Percentiles rank a stretch among this genome's conserved stretches.
These are phyloP conservation scores for Nomada hirtipes DNA, from an alignment of 2,888 invertebrate species.

Conservation along the genomic window DNA sequence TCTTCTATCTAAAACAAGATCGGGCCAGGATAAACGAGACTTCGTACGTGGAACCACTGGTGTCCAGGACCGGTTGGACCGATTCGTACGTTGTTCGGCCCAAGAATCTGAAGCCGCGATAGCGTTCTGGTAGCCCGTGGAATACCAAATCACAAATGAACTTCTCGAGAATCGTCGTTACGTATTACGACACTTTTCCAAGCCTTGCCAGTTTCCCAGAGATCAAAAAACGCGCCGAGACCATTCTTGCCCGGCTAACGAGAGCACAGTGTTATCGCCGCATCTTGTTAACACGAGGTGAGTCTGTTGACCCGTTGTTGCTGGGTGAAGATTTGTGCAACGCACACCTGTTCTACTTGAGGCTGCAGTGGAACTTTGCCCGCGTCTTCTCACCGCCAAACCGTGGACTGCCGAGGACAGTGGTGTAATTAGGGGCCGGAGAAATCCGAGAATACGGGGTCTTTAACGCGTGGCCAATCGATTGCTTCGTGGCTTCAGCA, in stretches of 20 bases:
- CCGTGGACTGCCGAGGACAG: neutral
- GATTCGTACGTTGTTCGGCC: constrained; percentile 22
- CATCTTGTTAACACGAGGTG: constrained; percentile 41
- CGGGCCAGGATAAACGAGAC: neutral
- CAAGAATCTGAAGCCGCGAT: constrained; percentile 38
- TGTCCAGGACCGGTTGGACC: constrained; percentile 34
- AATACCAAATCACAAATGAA: constrained; percentile 38
- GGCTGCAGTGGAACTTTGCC: constrained; percentile 1
- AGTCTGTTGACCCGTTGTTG: constrained; percentile 4
- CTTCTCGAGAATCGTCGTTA: neutral
- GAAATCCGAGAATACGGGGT: constrained; percentile 14
- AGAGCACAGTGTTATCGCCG: constrained; percentile 47
- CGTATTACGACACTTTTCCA: constrained; percentile 39
- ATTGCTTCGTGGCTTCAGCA: neutral
- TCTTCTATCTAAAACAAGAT: constrained; percentile 19
- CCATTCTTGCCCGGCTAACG: constrained; percentile 39
- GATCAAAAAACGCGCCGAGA: constrained; percentile 18
- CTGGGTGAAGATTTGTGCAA: constrained; percentile 23
- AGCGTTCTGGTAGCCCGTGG: constrained; percentile 17
- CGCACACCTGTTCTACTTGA: constrained; percentile 44
- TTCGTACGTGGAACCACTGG: constrained; percentile 11
- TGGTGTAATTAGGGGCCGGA: constrained; percentile 17
- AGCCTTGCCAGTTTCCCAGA: neutral
- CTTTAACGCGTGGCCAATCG: constrained; percentile 29
- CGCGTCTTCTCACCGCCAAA: neutral